These are phyloP conservation scores for Etia nguti DNA, from an alignment of 2,113 vertebrate species.

Conservation along the genomic window DNA sequence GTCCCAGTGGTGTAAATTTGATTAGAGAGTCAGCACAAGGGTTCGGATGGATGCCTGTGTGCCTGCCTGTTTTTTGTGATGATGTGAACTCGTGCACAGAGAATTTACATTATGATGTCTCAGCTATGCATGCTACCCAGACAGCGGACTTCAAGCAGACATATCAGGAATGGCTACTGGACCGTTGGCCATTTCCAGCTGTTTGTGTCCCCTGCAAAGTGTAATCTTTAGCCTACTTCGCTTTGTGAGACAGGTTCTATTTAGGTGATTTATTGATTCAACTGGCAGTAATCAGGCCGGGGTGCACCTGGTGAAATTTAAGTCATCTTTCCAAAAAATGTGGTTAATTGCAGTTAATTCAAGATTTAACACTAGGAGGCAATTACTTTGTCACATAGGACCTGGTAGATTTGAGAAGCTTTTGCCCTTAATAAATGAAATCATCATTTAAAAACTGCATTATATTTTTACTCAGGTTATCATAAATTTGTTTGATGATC, in stretches of 20 bases:
- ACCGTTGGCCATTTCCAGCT: not conserved
- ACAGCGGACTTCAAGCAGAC: not conserved
- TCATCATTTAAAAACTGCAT: not conserved
- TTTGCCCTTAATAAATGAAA: not conserved
- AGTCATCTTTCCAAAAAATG: not conserved
- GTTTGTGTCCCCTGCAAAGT: not conserved
- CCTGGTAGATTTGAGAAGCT: not conserved
- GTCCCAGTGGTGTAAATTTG: not conserved
- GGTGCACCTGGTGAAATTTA: not conserved
- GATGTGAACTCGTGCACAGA: not conserved
- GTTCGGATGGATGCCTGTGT: rapidly evolving
- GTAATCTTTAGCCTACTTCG: not conserved
- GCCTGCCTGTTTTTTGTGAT: not conserved
- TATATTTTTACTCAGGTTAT: not conserved
- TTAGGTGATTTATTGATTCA: not conserved
- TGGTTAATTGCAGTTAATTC: not conserved
- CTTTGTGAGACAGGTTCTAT: not conserved
- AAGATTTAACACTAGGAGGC: not conserved
- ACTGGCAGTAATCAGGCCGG: not conserved
- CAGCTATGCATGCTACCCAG: not conserved
- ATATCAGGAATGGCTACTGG: not conserved
- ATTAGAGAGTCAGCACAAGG: not conserved
- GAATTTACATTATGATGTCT: not conserved
- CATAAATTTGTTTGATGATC: not conserved
- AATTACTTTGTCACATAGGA: not conserved